phyloP scores from a whole-genome alignment of 2,888 invertebrate species.

The Mactromeris polynyma region DNA sequence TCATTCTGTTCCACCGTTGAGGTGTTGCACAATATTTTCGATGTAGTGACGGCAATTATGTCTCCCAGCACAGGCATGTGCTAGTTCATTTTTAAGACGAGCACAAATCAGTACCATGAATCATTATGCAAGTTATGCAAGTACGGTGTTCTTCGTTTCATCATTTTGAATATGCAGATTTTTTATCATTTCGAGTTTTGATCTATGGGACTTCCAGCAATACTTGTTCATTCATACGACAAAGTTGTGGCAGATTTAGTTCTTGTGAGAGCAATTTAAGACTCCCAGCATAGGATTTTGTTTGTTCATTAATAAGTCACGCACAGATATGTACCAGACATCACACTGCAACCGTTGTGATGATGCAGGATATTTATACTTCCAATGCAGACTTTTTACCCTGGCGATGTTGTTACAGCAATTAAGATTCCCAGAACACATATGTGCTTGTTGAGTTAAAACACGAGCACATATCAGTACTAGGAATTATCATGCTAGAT shows the following conservation, averaged over 20 bases:
- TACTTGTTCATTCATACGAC: too few species aligned
- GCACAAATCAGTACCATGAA: not conserved
- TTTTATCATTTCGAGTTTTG: not conserved
- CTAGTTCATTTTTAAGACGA: not conserved
- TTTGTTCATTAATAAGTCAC: not conserved
- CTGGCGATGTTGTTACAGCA: not conserved
- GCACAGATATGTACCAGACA: not conserved
- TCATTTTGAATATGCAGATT: too few species aligned
- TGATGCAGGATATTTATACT: too few species aligned
- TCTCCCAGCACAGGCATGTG: constrained; percentile 1
- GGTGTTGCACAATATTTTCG: not conserved
- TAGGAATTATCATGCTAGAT: not conserved
- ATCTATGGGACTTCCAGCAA: too few species aligned
- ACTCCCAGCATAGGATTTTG: not conserved
- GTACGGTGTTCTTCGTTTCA: too few species aligned
- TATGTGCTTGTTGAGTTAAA: not conserved
- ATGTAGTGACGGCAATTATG: not conserved
- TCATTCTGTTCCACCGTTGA: too few species aligned
- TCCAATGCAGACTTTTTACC: not conserved
- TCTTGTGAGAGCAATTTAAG: not conserved
- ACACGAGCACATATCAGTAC: not conserved
- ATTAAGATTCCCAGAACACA: not conserved
- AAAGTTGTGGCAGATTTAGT: too few species aligned
- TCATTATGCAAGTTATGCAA: not conserved
- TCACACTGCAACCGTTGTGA: not conserved